A percentile compares a stretch with the other conserved stretches of the same genome.
Conservation (phyloP, 2,888 invertebrate genomes). For the Oasisia sp. region DNA sequence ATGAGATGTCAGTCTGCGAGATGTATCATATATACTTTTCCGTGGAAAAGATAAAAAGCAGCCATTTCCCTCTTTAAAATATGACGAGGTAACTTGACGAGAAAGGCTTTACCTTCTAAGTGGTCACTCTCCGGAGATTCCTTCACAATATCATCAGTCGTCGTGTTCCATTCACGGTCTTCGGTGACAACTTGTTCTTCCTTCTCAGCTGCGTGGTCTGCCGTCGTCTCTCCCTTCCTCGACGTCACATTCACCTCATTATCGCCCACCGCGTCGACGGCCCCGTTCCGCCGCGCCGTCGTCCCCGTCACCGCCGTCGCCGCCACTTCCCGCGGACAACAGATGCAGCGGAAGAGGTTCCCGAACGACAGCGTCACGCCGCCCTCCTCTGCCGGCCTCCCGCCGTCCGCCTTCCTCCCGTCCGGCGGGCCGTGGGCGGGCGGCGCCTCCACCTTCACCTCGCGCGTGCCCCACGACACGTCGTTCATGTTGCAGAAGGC, state of each 20-base stretch:
- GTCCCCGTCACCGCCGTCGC: not conserved
- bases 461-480: conserved; percentile 40
- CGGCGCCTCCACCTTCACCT: conserved; percentile 45
- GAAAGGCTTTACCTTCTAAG: not conserved
- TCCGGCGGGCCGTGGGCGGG: conserved; percentile 7
- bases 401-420: not conserved
- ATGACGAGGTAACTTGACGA: not conserved
- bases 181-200: not conserved
- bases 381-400: not conserved
- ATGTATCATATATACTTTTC: too few relatives aligned
- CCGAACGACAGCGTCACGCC: not conserved
- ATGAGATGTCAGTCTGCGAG: too few relatives aligned
- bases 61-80: not conserved
- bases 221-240: not conserved
- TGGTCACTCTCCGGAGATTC: not conserved
- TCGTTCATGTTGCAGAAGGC: conserved; percentile 37
- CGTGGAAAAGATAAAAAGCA: too few relatives aligned
- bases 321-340: not conserved
- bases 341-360: not conserved
- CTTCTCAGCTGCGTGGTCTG: not conserved
- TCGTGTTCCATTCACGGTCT: not conserved
- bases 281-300: not conserved
- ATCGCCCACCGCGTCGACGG: not conserved
- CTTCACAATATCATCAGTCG: not conserved
- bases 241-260: not conserved